phyloP scores from a whole-genome alignment of 2,797 vertebrate species.

The Betta splendens region DNA sequence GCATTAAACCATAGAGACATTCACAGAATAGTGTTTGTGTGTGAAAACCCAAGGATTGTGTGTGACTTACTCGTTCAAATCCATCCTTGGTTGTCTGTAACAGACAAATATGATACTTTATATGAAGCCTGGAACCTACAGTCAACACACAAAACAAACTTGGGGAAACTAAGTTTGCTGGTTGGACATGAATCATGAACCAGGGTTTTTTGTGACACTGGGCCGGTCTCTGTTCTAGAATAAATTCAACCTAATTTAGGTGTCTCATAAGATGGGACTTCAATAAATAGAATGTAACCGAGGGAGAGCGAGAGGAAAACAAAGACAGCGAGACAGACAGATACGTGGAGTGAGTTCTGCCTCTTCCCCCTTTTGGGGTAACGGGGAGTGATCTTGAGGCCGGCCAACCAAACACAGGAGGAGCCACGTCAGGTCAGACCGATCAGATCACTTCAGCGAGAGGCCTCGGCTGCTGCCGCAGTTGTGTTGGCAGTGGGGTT shows the following conservation, averaged over 20 bases:
- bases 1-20: constrained; percentile 20
- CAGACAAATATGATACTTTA: constrained; percentile 7
- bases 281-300: constrained; percentile 70
- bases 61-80: constrained; percentile 11
- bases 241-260: constrained; percentile 65
- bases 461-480: constrained; percentile 42
- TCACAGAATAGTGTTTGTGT: constrained; percentile 23
- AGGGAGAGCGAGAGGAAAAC: constrained; percentile 20
- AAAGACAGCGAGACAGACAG: constrained; percentile 34
- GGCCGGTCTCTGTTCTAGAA: constrained; percentile 63
- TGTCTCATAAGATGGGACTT: constrained; percentile 66
- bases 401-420: constrained; percentile 53
- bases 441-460: constrained; percentile 54
- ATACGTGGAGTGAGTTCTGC: constrained; percentile 62
- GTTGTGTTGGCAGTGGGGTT: constrained; percentile 46
- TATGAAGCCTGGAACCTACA: constrained; percentile 16
- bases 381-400: constrained; percentile 68
- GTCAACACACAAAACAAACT: constrained; percentile 24
- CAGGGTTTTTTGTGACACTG: constrained; percentile 68
- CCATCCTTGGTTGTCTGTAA: background rate
- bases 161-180: constrained; percentile 38
- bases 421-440: constrained; percentile 39
- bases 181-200: too few relatives aligned
- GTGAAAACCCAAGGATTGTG: too few relatives aligned
- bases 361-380: constrained; percentile 51